Conservation (phyloP, 37 sponge, comb jelly and placozoan genomes). For the Haliclona indistincta region DNA sequence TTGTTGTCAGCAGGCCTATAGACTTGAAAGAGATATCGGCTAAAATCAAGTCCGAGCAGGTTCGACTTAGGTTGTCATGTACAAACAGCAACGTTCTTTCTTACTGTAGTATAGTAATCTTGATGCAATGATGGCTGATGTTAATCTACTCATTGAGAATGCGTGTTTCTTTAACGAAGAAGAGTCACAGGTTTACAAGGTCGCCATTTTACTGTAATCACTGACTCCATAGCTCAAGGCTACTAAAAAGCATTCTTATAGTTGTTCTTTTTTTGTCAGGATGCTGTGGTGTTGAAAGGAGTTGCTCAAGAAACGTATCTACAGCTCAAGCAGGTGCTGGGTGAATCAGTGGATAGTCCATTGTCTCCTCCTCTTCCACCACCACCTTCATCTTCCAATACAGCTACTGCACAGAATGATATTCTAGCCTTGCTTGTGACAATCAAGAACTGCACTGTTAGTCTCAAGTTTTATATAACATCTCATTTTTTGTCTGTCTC, state of each 20-base stretch:
- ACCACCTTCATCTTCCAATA: background rate
- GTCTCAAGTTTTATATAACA: background rate
- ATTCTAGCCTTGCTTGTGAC: background rate
- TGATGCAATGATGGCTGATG: constrained; percentile 56
- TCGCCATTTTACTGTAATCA: background rate
- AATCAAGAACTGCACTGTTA: constrained; percentile 19
- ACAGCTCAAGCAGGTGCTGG: constrained; percentile 18
- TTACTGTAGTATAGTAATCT: constrained; percentile 44
- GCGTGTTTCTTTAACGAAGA: constrained; percentile 79
- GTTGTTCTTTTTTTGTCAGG: constrained; percentile 12
- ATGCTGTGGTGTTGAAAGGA: constrained; percentile 39
- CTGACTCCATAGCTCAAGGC: background rate
- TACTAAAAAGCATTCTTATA: constrained; percentile 4
- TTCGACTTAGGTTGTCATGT: background rate
- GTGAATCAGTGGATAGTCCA: background rate
- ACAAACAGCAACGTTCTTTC: background rate
- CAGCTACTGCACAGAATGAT: background rate
- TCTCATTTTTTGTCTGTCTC: background rate
- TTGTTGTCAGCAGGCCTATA: constrained; percentile 73
- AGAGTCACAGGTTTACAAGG: constrained; percentile 48
- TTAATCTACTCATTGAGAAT: constrained; percentile 73
- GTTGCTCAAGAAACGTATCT: constrained; percentile 25
- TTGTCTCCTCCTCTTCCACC: background rate
- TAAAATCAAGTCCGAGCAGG: constrained; percentile 33
- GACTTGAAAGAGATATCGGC: constrained; percentile 68